Evolutionary conservation across 2,888 invertebrate genomes (phyloP), one percentile per base, ranked within the genome.

Genomic region (Drosophila conformis): DNA sequence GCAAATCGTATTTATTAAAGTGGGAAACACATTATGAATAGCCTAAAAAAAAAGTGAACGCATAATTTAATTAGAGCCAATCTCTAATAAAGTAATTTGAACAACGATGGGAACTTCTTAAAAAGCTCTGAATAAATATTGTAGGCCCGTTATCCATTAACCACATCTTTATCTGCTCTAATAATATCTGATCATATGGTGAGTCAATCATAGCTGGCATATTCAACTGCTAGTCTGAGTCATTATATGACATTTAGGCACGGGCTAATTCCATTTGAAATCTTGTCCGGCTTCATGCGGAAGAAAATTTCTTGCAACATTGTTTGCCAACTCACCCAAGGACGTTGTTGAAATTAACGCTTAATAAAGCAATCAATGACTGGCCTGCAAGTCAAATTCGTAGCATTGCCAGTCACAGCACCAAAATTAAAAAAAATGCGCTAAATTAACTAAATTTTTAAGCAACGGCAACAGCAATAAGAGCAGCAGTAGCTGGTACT

Each of bases 331-430:
- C 63, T 74, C 61, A 64, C 33, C 69, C 90, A 88, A 87, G 90
- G 91, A 85, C 83, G 82, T 64, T 58, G 78, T 66, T 71, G 72
- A 80, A 89, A 84, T 87, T 72, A 90, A 82, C 90, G 80, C 83
- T 85, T 89, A 90, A 90, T 87, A 87, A 87, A 90, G 87, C 86
- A 90, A 87, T 87, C 91, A 87, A 71, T 71, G 74, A 49, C 73
- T 73, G 74, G 80, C 68, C 76, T 76, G 88, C 90, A 86, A 90
- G 85, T 89, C 86, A 87, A 90, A 87, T 87, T 89, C 86, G 82
- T 75, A 79, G 75, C 88, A 78, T 52, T 21, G 31, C 56, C 58
- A 75, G 56, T 77, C 42, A 52, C 69, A 78, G 85, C 66, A 69
- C 73, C 78, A 71, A 90, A 82, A 80, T 85, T 90, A 78, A 80